Percentiles rank a stretch among this genome's conserved stretches.
Conservation (phyloP, 2,888 invertebrate genomes). For the Proisotoma minuta region DNA sequence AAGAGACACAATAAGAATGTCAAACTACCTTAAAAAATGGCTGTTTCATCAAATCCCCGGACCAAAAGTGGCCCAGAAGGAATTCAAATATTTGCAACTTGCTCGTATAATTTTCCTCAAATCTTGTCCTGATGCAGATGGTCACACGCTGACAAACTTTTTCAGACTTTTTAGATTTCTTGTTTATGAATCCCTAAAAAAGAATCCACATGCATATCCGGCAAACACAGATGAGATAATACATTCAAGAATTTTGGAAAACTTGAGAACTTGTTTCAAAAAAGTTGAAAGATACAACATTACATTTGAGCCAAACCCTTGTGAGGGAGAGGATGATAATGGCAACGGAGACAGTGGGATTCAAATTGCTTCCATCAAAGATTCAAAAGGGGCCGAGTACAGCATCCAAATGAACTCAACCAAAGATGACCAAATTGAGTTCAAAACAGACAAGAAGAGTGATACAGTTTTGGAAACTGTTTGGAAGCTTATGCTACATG, state of each 20-base stretch:
- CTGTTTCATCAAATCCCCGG: slow-evolving; percentile 12
- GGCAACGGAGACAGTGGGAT: neutral
- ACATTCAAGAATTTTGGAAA: slow-evolving; percentile 18
- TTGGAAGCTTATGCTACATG: slow-evolving; percentile 26
- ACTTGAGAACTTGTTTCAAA: slow-evolving; percentile 14
- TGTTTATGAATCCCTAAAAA: slow-evolving; percentile 17
- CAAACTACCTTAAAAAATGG: slow-evolving; percentile 21
- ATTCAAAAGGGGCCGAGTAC: neutral
- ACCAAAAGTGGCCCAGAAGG: slow-evolving; percentile 16
- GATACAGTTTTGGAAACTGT: slow-evolving; percentile 25
- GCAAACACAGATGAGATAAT: slow-evolving; percentile 16
- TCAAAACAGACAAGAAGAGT: neutral
- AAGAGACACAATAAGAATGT: slow-evolving; percentile 21
- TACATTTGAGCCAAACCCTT: no score
- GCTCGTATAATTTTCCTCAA: slow-evolving; percentile 19
- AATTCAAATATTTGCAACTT: slow-evolving; percentile 22
- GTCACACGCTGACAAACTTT: slow-evolving; percentile 11
- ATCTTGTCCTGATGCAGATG: slow-evolving; percentile 20
- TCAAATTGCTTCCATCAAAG: neutral
- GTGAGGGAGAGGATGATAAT: neutral
- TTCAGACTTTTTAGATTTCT: slow-evolving; percentile 23
- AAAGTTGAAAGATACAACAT: neutral
- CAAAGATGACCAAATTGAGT: neutral
- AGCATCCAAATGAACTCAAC: neutral
- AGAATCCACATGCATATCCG: slow-evolving; percentile 21